A percentile compares a stretch with the other conserved stretches of the same genome.
These are phyloP conservation scores for Dioctria linearis DNA, from an alignment of 2,888 invertebrate species.

Conservation along the genomic window DNA sequence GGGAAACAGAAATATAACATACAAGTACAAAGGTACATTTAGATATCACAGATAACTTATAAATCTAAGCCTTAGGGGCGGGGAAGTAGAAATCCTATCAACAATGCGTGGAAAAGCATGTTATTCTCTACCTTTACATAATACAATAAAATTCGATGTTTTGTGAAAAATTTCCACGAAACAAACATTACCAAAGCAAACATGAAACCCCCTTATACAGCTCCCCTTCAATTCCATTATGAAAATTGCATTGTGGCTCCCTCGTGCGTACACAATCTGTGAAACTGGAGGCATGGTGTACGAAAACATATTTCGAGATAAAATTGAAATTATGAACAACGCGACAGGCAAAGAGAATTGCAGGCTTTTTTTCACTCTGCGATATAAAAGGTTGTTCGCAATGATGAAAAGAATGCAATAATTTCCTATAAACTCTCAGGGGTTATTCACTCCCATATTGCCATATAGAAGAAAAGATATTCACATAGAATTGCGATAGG, in stretches of 20 bases:
- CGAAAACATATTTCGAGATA: neutral
- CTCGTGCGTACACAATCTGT: constrained; percentile 12
- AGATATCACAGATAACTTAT: too few relatives aligned
- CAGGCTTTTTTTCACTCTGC: neutral
- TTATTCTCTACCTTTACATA: constrained; percentile 20
- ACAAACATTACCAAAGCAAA: neutral
- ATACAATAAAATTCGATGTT: constrained; percentile 19
- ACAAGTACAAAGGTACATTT: too few relatives aligned
- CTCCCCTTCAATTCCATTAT: constrained; percentile 12
- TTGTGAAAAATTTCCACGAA: constrained; percentile 5
- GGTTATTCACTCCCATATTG: neutral
- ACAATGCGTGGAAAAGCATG: neutral
- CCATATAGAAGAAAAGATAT: neutral
- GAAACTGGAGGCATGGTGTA: neutral
- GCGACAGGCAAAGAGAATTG: neutral
- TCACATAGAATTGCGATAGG: neutral
- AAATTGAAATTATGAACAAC: constrained; percentile 24
- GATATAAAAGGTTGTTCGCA: constrained; percentile 3
- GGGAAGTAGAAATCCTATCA: too few relatives aligned
- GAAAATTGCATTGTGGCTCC: constrained; percentile 26
- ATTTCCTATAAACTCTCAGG: constrained; percentile 9
- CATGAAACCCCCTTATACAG: neutral
- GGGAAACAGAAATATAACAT: too few relatives aligned
- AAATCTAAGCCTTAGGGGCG: too few relatives aligned
- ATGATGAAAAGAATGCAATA: constrained; percentile 31